Conservation (phyloP, 2,888 invertebrate species). For the Oligia latruncula region DNA sequence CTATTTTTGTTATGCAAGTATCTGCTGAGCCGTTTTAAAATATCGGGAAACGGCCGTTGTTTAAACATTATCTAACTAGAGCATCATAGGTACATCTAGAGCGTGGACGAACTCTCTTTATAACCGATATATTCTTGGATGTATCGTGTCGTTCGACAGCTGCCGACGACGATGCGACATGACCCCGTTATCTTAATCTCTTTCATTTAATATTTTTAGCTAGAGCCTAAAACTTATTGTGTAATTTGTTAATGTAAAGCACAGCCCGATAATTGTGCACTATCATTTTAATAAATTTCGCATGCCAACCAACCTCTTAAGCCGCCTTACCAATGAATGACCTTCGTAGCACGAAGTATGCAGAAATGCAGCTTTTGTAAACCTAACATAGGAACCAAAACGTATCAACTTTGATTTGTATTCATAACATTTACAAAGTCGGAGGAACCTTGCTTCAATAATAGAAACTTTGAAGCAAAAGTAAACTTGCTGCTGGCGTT, state of each 20-base stretch:
- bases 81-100: conserved; percentile 76
- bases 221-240: conserved; percentile 7
- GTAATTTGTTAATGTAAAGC: not conserved
- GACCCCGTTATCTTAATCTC: conserved; percentile 77
- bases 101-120: conserved; percentile 79
- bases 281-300: not conserved
- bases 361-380: conserved; percentile 32
- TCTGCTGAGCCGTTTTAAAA: conserved; percentile 68
- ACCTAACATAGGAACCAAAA: conserved; percentile 49
- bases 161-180: conserved; percentile 77
- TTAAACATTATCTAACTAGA: conserved; percentile 76
- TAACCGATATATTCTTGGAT: conserved; percentile 84
- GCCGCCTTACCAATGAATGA: conserved; percentile 16
- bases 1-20: conserved; percentile 68
- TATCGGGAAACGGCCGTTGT: conserved; percentile 68
- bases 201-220: conserved; percentile 54
- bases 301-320: not conserved
- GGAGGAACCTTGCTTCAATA: conserved; percentile 36
- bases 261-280: not conserved
- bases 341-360: conserved; percentile 31
- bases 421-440: conserved; percentile 59
- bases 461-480: conserved; percentile 24
- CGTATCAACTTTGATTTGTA: conserved; percentile 48
- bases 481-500: conserved; percentile 16
- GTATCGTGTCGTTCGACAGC: conserved; percentile 85